These are phyloP conservation scores for Chunga burmeisteri DNA, from an alignment of 2,113 vertebrate genomes.

Conservation along the genomic window DNA sequence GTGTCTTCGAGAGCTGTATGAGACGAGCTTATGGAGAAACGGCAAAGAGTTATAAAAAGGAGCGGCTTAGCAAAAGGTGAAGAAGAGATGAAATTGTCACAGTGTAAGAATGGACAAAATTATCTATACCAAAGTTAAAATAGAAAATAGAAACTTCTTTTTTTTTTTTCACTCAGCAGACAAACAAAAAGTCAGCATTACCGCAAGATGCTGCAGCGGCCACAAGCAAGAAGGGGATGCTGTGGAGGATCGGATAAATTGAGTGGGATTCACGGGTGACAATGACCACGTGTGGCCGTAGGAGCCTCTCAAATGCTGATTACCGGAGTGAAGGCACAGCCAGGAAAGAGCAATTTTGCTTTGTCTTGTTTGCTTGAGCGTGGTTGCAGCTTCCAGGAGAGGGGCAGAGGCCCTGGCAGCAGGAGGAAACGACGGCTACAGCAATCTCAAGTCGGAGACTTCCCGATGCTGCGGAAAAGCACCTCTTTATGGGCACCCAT, in stretches of 20 bases:
- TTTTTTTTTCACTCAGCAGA: background rate
- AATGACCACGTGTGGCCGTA: background rate
- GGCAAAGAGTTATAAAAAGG: background rate
- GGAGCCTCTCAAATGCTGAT: background rate
- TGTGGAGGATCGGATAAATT: background rate
- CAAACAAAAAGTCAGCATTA: background rate
- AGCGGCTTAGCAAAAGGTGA: background rate
- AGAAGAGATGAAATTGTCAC: background rate
- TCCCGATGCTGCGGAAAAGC: background rate
- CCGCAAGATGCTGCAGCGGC: background rate
- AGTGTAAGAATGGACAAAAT: background rate
- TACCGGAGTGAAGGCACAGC: background rate
- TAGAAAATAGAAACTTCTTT: background rate
- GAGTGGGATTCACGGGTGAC: background rate
- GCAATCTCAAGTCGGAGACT: accelerated
- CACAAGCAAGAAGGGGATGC: background rate
- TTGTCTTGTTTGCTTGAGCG: background rate
- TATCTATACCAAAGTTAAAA: background rate
- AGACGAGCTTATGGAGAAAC: background rate
- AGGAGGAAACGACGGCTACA: background rate
- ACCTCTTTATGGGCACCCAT: background rate
- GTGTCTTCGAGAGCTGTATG: background rate
- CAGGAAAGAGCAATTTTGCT: background rate
- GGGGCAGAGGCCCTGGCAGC: background rate
- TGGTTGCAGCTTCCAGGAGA: background rate